phyloP scores from a whole-genome alignment of 2,888 invertebrate genomes.

The Sesamia inferens region DNA sequence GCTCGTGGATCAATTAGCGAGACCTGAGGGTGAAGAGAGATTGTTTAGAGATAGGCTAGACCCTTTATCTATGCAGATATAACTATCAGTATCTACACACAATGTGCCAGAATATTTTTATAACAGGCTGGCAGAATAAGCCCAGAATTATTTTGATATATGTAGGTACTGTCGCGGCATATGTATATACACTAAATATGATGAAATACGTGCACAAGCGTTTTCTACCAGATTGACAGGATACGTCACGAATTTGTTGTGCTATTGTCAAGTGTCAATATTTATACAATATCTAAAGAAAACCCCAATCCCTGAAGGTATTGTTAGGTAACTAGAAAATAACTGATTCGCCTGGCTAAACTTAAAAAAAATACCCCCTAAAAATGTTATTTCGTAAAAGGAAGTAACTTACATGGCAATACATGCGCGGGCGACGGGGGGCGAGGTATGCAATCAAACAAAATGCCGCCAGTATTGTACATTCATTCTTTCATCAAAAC shows the following conservation, averaged over 20 bases:
- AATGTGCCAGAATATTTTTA: background rate
- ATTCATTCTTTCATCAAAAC: too few species aligned
- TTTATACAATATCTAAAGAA: too few species aligned
- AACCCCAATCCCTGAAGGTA: too few species aligned
- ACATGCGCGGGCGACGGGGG: too few species aligned
- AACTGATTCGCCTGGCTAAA: too few species aligned
- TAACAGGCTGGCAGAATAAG: background rate
- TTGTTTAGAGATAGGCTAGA: slow-evolving; percentile 36
- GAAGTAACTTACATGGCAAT: too few species aligned
- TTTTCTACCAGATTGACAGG: background rate
- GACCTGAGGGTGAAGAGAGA: slow-evolving; percentile 35
- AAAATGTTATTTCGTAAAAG: too few species aligned
- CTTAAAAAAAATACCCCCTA: too few species aligned
- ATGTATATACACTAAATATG: background rate
- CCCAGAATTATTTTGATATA: background rate
- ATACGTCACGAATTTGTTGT: background rate
- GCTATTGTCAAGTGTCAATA: background rate
- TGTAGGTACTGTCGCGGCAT: background rate
- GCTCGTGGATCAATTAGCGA: slow-evolving; percentile 50
- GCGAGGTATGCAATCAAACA: too few species aligned
- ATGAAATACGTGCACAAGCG: background rate
- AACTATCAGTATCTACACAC: background rate
- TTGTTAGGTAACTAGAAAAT: too few species aligned
- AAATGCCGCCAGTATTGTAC: too few species aligned
- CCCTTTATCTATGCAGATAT: background rate